Evolutionary conservation across 2,113 vertebrate species (phyloP), one percentile per base, ranked within the genome.

Genomic region (Eretmochelys imbricata): DNA sequence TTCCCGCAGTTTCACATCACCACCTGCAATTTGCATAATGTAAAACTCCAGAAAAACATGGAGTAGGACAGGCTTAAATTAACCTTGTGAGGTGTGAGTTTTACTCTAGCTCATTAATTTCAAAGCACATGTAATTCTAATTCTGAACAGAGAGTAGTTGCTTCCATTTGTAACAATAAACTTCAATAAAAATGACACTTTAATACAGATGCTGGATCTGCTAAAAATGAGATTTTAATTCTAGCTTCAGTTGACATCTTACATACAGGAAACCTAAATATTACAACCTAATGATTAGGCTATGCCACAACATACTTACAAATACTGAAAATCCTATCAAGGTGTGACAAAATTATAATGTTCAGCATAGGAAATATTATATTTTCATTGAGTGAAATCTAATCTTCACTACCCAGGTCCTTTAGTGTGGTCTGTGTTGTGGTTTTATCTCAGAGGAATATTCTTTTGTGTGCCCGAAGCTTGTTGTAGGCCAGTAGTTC

Each of bases 51-150:
- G 54, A 69, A 97, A 95, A 95, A 97, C 59, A 78, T 0, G 0
- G 42, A 46, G 35, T 4, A 89, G 11, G 38, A 92, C 87, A 96
- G 90, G 62, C 24, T 91, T 94, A 95, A 93, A 87, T 88, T 87
- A 91, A 93, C 55, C n/a, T 92, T 90, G 57, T 50, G 22, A 48
- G 7, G n/a, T 51, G 72, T 89, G 57, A 93, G 53, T 53, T 95
- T 94, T 88, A 82, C 54, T 48, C 17, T 95, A 62, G 85, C n/a
- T 96, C 38, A 91, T 95, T 93, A 89, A 94, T 94, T 96, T 94
- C 76, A 90, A 87, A 91, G 31, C 8, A 89, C 29, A 48, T 25
- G 82, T 85, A 88, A 14, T 89, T 93, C 49, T 89, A 38, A 84
- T 79, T 46, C 42, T 1, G 29, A 85, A 93, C 31, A 48, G 49